Evolutionary conservation across 2,797 vertebrate species (phyloP).

Genomic region (Danio albolineatus): DNA sequence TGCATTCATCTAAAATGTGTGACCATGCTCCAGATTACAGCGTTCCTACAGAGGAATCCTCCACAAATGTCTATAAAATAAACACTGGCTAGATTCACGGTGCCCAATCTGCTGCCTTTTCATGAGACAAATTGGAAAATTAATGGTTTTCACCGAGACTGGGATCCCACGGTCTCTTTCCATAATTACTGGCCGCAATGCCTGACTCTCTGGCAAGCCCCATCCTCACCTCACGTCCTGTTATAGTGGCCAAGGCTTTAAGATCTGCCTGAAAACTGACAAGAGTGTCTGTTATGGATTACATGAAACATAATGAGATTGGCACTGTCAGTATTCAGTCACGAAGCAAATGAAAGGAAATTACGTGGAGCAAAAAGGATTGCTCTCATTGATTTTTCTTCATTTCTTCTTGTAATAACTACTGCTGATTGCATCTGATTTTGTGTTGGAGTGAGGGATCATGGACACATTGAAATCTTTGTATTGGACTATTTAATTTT

Average conservation of each 20-base stretch:
- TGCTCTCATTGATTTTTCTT: conserved; percentile 49
- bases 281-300: conserved; percentile 56
- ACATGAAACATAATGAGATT: conserved; percentile 62
- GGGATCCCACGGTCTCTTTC: conserved; percentile 48
- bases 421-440: conserved; percentile 62
- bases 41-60: conserved; percentile 32
- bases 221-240: conserved; percentile 51
- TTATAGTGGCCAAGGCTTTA: conserved; percentile 37
- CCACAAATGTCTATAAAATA: conserved; percentile 46
- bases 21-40: conserved; percentile 48
- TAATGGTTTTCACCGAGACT: conserved; percentile 51
- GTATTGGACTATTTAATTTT: not conserved
- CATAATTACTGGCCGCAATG: conserved; percentile 49
- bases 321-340: conserved; percentile 53
- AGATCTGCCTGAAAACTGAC: conserved; percentile 39
- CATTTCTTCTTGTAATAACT: conserved; percentile 53
- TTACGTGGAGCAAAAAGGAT: conserved; percentile 44
- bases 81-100: conserved; percentile 29
- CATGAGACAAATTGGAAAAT: conserved; percentile 57
- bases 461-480: conserved; percentile 34
- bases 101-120: conserved; percentile 38
- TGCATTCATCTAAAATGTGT: conserved; percentile 29
- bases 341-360: conserved; percentile 61
- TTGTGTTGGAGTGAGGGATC: conserved; percentile 52
- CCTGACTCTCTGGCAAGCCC: conserved; percentile 35